Conservation (phyloP, 2,888 invertebrate genomes). For the Catonia carolina region DNA sequence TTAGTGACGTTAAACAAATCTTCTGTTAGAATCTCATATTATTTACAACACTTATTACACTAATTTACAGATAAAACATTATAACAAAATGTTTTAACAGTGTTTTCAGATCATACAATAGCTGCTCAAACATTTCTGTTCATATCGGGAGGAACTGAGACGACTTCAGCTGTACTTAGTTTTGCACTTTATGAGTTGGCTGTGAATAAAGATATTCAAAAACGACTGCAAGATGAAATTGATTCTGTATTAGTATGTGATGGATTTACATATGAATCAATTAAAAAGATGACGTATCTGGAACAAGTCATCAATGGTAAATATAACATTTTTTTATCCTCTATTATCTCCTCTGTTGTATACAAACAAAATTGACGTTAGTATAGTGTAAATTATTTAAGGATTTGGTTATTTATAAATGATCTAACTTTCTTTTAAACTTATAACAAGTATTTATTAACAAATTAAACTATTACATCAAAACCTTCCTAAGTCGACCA, state of each 20-base stretch:
- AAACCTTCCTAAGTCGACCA: too few species aligned
- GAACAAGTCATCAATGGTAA: slow-evolving; percentile 21
- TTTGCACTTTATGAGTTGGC: slow-evolving; percentile 14
- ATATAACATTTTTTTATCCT: too few species aligned
- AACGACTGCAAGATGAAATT: slow-evolving; percentile 3
- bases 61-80: neutral
- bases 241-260: slow-evolving; percentile 5
- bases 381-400: too few species aligned
- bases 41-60: neutral
- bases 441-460: too few species aligned
- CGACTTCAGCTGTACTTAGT: slow-evolving; percentile 4
- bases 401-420: too few species aligned
- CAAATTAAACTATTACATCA: too few species aligned
- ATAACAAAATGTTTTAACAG: slow-evolving; percentile 2
- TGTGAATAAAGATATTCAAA: slow-evolving; percentile 14
- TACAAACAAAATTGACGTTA: too few species aligned
- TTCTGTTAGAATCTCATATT: too few species aligned
- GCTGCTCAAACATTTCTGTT: slow-evolving; percentile 23
- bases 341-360: too few species aligned
- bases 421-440: too few species aligned
- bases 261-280: slow-evolving; percentile 16
- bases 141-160: slow-evolving; percentile 22
- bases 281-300: slow-evolving; percentile 22
- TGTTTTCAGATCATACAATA: slow-evolving; percentile 17
- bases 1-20: neutral